phyloP scores from a whole-genome alignment of 2,797 vertebrate species.

The Cichlasoma orientale region DNA sequence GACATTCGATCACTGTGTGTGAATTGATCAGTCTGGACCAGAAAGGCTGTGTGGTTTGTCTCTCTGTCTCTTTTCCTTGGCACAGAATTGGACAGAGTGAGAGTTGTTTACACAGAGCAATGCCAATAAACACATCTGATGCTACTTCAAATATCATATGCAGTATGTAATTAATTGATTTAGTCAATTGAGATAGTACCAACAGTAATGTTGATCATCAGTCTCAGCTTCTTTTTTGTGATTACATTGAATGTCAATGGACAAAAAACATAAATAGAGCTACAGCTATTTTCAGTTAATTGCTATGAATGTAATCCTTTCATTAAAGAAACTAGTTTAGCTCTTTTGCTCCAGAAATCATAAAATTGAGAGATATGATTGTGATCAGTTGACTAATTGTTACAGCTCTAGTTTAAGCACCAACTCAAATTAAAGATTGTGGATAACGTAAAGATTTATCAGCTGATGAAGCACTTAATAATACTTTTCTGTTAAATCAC shows the following conservation, averaged over 20 bases:
- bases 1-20: slow-evolving; percentile 59
- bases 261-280: background rate
- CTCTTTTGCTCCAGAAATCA: background rate
- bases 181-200: background rate
- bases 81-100: slow-evolving; percentile 28
- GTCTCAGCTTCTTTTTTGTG: background rate
- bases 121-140: slow-evolving; percentile 7
- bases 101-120: slow-evolving; percentile 13
- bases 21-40: slow-evolving; percentile 68
- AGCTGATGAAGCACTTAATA: background rate
- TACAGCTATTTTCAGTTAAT: background rate
- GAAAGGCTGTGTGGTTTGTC: slow-evolving; percentile 47
- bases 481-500: slow-evolving; percentile 15
- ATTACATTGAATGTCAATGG: background rate
- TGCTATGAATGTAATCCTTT: background rate
- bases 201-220: background rate
- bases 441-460: background rate
- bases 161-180: background rate
- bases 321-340: background rate
- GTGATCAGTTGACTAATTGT: background rate
- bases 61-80: slow-evolving; percentile 35
- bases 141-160: slow-evolving; percentile 10
- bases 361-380: background rate
- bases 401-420: background rate
- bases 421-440: background rate